Base-by-base conservation (phyloP, 2,888 invertebrate genomes). In the Drosophila demipolita region DNA sequence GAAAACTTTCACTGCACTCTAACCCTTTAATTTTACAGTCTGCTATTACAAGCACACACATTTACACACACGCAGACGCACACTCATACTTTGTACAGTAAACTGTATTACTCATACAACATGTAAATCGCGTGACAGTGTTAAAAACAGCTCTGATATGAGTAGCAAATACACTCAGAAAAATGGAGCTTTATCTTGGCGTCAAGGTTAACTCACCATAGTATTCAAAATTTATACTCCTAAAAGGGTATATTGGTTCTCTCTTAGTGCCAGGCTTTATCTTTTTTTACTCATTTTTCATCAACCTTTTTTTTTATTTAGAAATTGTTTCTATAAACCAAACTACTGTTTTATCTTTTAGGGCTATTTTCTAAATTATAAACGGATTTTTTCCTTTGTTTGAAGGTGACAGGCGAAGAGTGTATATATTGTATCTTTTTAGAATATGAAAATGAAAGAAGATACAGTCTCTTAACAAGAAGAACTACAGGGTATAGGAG, bases 21-120 rank as follows among this genome's bases (percentile, higher is more conserved):
- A 55, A 61, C n/a, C 57, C 40, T 54, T 75, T 75, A 58, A 80
- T 61, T 72, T 60, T 11, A 23, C 15, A 61, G 55, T 57, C 74
- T 57, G 60, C 26, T 57, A 42, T 45, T 59, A 49, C 52, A 26
- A 17, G 33, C 38, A 60, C 48, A 59, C 60, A 63, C 15, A 6
- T 54, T 60, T 42, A 45, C 32, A 48, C 23, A 35, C 26, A 36
- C 29, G 11, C 20, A 52, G 15, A 61, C 33, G n/a, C 32, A 20
- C 54, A 38, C 54, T 17, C 55, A 38, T 15, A 26, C 48, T 38
- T 48, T 40, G 50, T 59, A 29, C 33, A 64, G 50, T 58, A 70
- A 69, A 61, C 72, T 73, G 69, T 73, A 87, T 90, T 87, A 86
- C 79, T 85, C 88, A 87, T 86, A 75, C 76, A 78, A 62, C 81